Conservation (phyloP, 2,113 vertebrate species). For the Labeo rohita region DNA sequence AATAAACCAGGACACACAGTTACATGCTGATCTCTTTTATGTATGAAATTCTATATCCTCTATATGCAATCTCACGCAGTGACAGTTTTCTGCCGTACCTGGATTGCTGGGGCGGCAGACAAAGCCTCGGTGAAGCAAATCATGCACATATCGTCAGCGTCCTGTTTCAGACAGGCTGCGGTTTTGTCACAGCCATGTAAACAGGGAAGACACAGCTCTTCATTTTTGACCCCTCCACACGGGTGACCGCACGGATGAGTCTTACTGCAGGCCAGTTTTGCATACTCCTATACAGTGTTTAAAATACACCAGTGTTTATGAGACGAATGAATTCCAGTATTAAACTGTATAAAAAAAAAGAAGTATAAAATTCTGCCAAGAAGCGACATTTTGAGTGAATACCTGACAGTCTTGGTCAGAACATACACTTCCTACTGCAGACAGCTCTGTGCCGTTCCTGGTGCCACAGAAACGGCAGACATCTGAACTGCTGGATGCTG, state of each 20-base stretch:
- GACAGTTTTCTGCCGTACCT: constrained; percentile 75
- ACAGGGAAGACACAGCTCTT: constrained; percentile 92
- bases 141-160: constrained; percentile 99
- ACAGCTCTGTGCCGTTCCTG: constrained; percentile 92
- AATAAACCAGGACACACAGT: constrained; percentile 46
- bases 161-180: constrained; percentile 88
- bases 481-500: constrained; percentile 93
- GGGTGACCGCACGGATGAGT: constrained; percentile 94
- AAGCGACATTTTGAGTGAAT: constrained; percentile 8
- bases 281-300: constrained; percentile 84
- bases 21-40: neutral
- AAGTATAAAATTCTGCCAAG: neutral
- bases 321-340: neutral
- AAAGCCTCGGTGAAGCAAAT: constrained; percentile 98
- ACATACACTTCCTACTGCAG: constrained; percentile 96
- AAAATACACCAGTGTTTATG: neutral
- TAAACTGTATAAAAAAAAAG: neutral
- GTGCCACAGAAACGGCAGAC: constrained; percentile 97
- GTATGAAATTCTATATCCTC: neutral
- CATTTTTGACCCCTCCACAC: constrained; percentile 94
- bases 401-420: constrained; percentile 97
- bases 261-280: constrained; percentile 94
- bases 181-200: constrained; percentile 94
- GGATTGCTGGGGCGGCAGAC: constrained; percentile 95
- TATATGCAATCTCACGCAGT: neutral